Conservation (phyloP, 2,888 invertebrate genomes). For the Poecilobothrus nobilitatus region DNA sequence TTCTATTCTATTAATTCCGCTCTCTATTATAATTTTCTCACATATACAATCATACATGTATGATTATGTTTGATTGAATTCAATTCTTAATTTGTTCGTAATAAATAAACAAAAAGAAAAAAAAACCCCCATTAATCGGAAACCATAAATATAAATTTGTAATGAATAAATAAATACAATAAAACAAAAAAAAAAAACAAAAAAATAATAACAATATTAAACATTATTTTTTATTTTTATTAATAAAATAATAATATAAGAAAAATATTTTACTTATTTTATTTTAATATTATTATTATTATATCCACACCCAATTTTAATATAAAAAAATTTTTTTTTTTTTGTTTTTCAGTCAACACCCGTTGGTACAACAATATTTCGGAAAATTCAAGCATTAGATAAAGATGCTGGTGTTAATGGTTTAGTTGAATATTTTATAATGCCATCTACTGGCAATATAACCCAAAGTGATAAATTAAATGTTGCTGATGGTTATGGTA, state of each 20-base stretch:
- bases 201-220: neutral
- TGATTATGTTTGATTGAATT: neutral
- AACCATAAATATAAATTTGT: conserved; percentile 1
- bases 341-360: conserved; percentile 64
- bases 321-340: conserved; percentile 21
- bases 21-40: neutral
- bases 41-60: neutral
- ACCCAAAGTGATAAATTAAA: conserved; percentile 51
- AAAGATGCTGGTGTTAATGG: conserved; percentile 83
- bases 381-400: conserved; percentile 69
- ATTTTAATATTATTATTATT: neutral
- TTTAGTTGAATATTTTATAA: conserved; percentile 75
- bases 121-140: neutral
- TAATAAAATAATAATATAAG: neutral
- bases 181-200: neutral
- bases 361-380: conserved; percentile 76
- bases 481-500: conserved; percentile 70
- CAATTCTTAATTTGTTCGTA: neutral
- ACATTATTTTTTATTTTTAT: neutral
- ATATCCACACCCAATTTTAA: neutral
- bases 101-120: too few relatives aligned
- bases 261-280: neutral
- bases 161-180: neutral
- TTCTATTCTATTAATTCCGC: neutral
- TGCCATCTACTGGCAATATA: conserved; percentile 50